Base-by-base conservation (phyloP, 1,140 invertebrate genomes). In the Drosophila grimshawi region DNA sequence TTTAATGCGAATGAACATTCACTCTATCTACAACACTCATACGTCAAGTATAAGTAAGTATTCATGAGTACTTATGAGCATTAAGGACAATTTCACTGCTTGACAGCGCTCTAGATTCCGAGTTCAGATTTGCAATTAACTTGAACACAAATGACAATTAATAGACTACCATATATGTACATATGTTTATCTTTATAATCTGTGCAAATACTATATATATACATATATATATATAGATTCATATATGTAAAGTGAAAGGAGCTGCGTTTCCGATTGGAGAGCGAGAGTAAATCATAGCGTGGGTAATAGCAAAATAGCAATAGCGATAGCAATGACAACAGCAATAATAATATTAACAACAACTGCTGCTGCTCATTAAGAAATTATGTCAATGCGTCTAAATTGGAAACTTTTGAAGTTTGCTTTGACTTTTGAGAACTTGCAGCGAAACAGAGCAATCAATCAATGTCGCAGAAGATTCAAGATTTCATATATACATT, bases 31-130 rank as follows among this genome's bases (percentile, higher is more conserved):
- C 1, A 27, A 11, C 30, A 37, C 51, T 37, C 11, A 19, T 7
- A 19, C 19, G 2, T 19, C 19, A 19, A 53, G 33, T 1, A 7
- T n/a, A 32, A 57, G 37, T 43, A 30, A 27, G 29, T 11, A 8
- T 57, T 35, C 29, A 52, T 65, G 55, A 56, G 48, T 39, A 43
- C 46, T 59, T 57, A 66, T 46, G 48, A 27, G 41, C 55, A 73
- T 83, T 89, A 85, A 85, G 85, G 81, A 89, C 80, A 88, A 89
- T 88, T 88, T 88, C 85, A 89, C 85, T 88, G 76, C 80, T 88
- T 88, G 80, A 88, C 71, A 57, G 51, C 46, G 35, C 37, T 67
- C 8, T 33, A 39, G 53, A 32, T 39, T 70, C 10, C 4, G 10
- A 41, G 19, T 66, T 43, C 27, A 61, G 29, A 64, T 86, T 71